Conservation (phyloP, 1,140 invertebrate species). For the Zaprionus inermis region DNA sequence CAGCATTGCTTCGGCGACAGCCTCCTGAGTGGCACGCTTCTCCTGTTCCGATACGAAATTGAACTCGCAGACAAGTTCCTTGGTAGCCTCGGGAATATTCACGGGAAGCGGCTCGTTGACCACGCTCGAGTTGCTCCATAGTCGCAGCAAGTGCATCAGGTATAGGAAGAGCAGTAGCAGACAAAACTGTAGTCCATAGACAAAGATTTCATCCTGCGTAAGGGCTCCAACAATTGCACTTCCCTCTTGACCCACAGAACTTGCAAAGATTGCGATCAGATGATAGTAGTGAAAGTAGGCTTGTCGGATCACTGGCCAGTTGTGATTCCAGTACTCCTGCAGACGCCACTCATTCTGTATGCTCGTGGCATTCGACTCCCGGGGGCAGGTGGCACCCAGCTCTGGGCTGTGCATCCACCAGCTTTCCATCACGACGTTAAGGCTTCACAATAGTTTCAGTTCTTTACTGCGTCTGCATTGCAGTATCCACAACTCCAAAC, state of each 20-base stretch:
- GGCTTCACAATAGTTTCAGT: conserved; percentile 26
- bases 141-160: conserved; percentile 59
- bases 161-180: conserved; percentile 67
- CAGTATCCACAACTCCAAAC: conserved; percentile 36
- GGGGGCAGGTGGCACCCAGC: conserved; percentile 49
- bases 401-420: conserved; percentile 47
- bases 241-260: not conserved
- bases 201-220: conserved; percentile 53
- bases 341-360: conserved; percentile 28
- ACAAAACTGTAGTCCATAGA: conserved; percentile 55
- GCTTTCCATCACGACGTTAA: conserved; percentile 47
- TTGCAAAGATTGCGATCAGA: conserved; percentile 13
- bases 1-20: conserved; percentile 65
- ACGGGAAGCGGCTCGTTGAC: not conserved
- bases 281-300: conserved; percentile 36
- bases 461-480: conserved; percentile 46
- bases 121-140: conserved; percentile 22
- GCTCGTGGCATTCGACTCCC: conserved; percentile 54
- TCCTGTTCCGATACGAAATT: conserved; percentile 75
- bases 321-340: conserved; percentile 7
- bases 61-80: conserved; percentile 70
- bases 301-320: conserved; percentile 21
- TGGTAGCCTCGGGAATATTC: conserved; percentile 37
- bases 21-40: conserved; percentile 67
- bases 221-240: conserved; percentile 38